Conservation (phyloP, 1,140 invertebrate genomes). For the Whitmania pigra region DNA sequence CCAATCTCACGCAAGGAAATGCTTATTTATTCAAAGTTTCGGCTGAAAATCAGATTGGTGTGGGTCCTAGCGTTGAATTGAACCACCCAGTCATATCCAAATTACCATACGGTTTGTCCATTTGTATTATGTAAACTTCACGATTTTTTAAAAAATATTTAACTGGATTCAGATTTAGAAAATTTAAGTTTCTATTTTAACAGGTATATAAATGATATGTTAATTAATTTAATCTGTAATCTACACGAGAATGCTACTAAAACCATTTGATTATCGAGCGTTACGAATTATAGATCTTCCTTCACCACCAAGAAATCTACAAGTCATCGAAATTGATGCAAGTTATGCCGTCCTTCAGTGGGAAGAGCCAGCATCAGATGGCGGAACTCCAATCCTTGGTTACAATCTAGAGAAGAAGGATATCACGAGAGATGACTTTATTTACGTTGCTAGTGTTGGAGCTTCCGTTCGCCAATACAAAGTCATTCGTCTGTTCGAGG, state of each 20-base stretch:
- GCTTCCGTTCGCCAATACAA: conserved; percentile 38
- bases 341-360: conserved; percentile 52
- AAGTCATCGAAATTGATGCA: conserved; percentile 24
- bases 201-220: too few relatives aligned
- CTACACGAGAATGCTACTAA: too few relatives aligned
- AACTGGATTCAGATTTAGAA: too few relatives aligned
- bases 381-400: conserved; percentile 64
- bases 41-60: conserved; percentile 75
- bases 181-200: too few relatives aligned
- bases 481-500: conserved; percentile 67
- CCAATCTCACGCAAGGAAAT: conserved; percentile 68
- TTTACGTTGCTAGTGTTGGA: conserved; percentile 31
- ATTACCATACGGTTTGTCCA: conserved; percentile 38
- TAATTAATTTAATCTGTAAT: too few relatives aligned
- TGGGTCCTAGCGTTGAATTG: conserved; percentile 56
- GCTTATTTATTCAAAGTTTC: conserved; percentile 87
- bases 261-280: too few relatives aligned
- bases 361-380: conserved; percentile 66
- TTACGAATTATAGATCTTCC: conserved; percentile 21
- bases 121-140: not conserved
- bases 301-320: conserved; percentile 24
- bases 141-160: not conserved
- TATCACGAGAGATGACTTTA: conserved; percentile 31
- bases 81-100: conserved; percentile 47
- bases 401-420: conserved; percentile 36